Conservation (phyloP, 2,888 invertebrate genomes). For the Eumerus sabulonum region DNA sequence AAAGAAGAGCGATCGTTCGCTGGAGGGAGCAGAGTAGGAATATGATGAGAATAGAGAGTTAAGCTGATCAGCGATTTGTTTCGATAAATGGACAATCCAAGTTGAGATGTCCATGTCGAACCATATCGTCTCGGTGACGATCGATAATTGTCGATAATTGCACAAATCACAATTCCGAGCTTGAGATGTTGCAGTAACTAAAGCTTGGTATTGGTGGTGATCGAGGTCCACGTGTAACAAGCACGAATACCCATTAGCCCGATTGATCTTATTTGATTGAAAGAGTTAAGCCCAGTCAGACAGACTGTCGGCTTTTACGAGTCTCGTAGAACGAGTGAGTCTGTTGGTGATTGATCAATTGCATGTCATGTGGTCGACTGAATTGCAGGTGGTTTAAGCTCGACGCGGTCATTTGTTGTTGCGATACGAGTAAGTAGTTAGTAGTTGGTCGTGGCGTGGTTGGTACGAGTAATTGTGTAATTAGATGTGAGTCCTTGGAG, state of each 20-base stretch:
- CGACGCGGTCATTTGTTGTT: constrained; percentile 20
- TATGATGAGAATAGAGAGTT: constrained; percentile 35
- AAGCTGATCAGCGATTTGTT: constrained; percentile 66
- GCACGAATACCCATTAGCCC: constrained; percentile 63
- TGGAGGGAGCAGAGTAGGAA: too few relatives aligned
- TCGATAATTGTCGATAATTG: constrained; percentile 68
- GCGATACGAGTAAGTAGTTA: constrained; percentile 2
- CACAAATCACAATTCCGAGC: constrained; percentile 43
- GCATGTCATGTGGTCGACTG: constrained; percentile 40
- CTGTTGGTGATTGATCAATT: constrained; percentile 63
- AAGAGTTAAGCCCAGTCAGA: constrained; percentile 48
- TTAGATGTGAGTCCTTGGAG: constrained; percentile 60
- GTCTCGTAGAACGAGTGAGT: constrained; percentile 21
- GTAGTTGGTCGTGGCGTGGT: constrained; percentile 8
- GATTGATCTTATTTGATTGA: constrained; percentile 68
- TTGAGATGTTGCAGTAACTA: constrained; percentile 47
- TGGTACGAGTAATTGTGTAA: constrained; percentile 34
- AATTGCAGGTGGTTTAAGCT: constrained; percentile 60
- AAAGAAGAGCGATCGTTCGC: too few relatives aligned
- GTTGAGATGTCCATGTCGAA: constrained; percentile 39
- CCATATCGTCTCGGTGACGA: constrained; percentile 41
- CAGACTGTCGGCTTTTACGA: constrained; percentile 49
- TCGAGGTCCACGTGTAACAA: constrained; percentile 8
- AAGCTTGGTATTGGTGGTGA: constrained; percentile 54
- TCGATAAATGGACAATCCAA: constrained; percentile 49